phyloP scores from a whole-genome alignment of 2,888 invertebrate genomes.

The Crioceris asparagi region DNA sequence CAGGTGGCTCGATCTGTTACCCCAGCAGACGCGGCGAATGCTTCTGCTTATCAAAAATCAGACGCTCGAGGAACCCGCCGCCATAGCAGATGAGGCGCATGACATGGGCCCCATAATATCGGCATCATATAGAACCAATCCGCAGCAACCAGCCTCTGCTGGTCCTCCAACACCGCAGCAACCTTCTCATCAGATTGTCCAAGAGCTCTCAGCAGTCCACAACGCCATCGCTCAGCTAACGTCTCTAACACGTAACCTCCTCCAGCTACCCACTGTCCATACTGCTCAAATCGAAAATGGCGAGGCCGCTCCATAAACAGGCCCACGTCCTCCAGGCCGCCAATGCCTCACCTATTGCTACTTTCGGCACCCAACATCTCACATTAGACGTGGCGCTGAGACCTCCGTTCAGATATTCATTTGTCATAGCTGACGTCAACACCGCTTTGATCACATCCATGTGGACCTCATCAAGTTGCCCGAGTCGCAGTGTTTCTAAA shows the following conservation, averaged over 20 bases:
- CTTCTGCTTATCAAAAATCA: background rate
- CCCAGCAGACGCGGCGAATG: background rate
- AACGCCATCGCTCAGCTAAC: too few relatives aligned
- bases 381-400: conserved; percentile 13
- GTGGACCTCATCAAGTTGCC: background rate
- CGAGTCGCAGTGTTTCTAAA: background rate
- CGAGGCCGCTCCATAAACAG: background rate
- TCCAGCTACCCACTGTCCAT: conserved; percentile 3
- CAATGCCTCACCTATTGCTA: conserved; percentile 5
- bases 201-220: too few relatives aligned
- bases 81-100: background rate
- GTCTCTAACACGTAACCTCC: too few relatives aligned
- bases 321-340: conserved; percentile 5
- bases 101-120: background rate
- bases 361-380: conserved; percentile 3
- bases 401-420: conserved; percentile 13
- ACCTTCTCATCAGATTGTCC: too few relatives aligned
- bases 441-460: too few relatives aligned
- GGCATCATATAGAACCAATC: too few relatives aligned
- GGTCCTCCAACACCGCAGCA: too few relatives aligned
- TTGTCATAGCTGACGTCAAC: conserved; percentile 16
- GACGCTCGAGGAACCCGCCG: conserved; percentile 1
- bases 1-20: background rate
- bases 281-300: background rate
- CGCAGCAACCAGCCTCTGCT: too few relatives aligned